Evolutionary conservation across 2,113 vertebrate species (phyloP), one percentile per base, ranked within the genome.

Genomic region (Amazona guildingii): DNA sequence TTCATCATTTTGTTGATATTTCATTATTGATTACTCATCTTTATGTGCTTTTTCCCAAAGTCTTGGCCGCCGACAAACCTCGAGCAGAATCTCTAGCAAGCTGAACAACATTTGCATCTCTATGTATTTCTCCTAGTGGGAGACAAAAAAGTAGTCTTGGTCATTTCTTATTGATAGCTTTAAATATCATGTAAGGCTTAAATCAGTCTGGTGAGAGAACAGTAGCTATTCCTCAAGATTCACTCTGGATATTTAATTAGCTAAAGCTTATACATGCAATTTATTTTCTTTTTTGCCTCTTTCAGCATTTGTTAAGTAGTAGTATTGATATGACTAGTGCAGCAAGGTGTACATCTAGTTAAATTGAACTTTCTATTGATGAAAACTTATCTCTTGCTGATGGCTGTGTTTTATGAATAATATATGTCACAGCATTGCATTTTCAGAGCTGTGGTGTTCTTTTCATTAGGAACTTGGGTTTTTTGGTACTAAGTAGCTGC

Each of bases 321-420:
- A 35, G 31, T 86, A 83, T 94, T 91, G 86, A 94, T 96, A 90
- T 46, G 69, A 85, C 29, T 95, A 66, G 54, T 90, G 33, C 69
- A 39, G 78, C 41, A 62, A 95, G 74, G 68, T 95, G 48, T 92
- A 15, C 1, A 1, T 74, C 63, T 74, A 15, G 79, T 89, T 90
- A 95, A 91, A 94, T 41, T 86, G 67, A 90, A 90, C 59, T 67
- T 94, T 61, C 63, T 94, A 69, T 91, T 35, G 51, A 89, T 94
- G 86, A 97, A 95, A 94, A 83, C 63, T 64, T 88, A 62, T 19
- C 46, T 95, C 74, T 96, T 89, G 54, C 77, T 88, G 59, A 83
- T 83, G 70, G 70, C 80, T 92, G 41, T 90, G n/a, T 80, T 82
- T 94, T 97, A 93, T 96, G 89, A 97, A 97, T 96, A 96, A 96